Conservation (phyloP, 2,113 vertebrate genomes). For the Phaethornis superciliosus region DNA sequence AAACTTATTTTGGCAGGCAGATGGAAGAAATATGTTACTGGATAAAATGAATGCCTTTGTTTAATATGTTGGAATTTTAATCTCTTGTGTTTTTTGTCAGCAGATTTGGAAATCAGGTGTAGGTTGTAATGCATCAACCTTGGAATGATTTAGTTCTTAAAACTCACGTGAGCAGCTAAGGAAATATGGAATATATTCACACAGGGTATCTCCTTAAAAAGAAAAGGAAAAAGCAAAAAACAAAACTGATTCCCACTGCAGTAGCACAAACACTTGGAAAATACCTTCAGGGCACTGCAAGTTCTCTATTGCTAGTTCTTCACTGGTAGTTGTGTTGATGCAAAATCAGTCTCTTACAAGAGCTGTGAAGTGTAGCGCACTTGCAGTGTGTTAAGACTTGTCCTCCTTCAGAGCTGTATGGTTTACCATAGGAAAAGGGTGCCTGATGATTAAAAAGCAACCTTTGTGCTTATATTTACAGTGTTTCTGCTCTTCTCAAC, state of each 20-base stretch:
- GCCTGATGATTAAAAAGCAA: background rate
- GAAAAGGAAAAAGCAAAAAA: too few species aligned
- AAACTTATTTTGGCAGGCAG: constrained; percentile 45
- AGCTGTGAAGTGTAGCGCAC: background rate
- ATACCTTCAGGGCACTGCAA: background rate
- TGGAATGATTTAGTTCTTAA: background rate
- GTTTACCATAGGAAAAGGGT: background rate
- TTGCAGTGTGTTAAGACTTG: background rate
- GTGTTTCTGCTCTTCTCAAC: background rate
- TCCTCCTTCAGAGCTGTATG: background rate
- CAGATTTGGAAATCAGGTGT: constrained; percentile 26
- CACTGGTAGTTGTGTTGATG: background rate
- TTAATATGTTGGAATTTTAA: constrained; percentile 40
- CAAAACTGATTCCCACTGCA: background rate
- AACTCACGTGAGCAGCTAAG: background rate
- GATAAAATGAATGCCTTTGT: constrained; percentile 48
- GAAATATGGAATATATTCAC: background rate
- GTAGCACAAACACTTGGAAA: background rate
- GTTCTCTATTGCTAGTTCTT: background rate
- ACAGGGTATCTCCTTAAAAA: background rate
- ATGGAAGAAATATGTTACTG: constrained; percentile 29
- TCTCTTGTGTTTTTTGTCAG: constrained; percentile 38
- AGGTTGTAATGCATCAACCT: background rate
- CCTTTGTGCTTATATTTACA: background rate
- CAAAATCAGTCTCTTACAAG: background rate